phyloP scores from a whole-genome alignment of 2,797 vertebrate species.

The Schizopygopsis pylzovi region DNA sequence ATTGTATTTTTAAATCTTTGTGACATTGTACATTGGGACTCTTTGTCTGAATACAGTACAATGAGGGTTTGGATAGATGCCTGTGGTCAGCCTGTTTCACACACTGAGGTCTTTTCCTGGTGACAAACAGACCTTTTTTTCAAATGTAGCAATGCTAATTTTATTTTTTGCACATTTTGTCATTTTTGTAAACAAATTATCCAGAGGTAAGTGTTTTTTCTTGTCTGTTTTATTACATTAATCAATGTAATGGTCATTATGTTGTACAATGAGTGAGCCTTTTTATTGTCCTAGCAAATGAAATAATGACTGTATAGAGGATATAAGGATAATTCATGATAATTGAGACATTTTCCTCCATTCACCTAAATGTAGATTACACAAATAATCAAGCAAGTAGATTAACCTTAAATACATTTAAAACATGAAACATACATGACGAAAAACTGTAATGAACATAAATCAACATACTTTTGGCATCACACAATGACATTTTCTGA shows the following conservation, averaged over 20 bases:
- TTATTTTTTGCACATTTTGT: slow-evolving; percentile 38
- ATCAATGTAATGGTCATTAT: neutral
- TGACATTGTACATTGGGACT: slow-evolving; percentile 66
- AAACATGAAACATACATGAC: neutral
- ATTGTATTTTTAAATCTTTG: slow-evolving; percentile 68
- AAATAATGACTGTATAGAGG: neutral
- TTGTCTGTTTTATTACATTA: neutral
- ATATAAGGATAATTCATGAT: neutral
- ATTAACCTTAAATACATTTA: neutral
- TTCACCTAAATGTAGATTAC: neutral
- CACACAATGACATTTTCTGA: neutral
- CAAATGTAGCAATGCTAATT: slow-evolving; percentile 56
- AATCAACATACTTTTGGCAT: neutral
- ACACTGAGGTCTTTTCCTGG: slow-evolving; percentile 48
- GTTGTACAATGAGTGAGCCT: neutral
- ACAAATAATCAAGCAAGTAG: neutral
- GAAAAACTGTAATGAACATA: neutral
- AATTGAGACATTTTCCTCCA: neutral
- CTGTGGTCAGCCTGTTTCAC: slow-evolving; percentile 65
- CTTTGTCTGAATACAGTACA: slow-evolving; percentile 68
- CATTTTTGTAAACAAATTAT: slow-evolving; percentile 44
- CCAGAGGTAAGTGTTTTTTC: slow-evolving; percentile 53
- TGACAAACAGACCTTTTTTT: slow-evolving; percentile 45
- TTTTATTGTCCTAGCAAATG: neutral
- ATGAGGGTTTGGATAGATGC: slow-evolving; percentile 65